Evolutionary conservation across 1,140 invertebrate genomes (phyloP).

Genomic region (Drosophila ohnishii): DNA sequence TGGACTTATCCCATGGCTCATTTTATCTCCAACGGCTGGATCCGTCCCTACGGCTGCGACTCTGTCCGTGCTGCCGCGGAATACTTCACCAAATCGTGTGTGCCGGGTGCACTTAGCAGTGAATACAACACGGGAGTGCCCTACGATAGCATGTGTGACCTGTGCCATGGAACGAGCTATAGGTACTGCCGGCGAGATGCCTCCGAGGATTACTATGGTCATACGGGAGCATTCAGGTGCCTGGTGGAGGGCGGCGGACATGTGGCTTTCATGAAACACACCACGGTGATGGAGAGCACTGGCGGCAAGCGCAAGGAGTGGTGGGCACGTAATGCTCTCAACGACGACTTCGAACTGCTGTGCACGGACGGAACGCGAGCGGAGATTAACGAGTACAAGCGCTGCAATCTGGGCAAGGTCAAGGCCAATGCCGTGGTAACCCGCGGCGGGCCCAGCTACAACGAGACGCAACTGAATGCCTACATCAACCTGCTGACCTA

Average conservation of each 20-base stretch:
- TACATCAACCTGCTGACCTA: constrained; percentile 95
- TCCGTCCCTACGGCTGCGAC: constrained; percentile 95
- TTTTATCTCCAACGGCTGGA: constrained; percentile 96
- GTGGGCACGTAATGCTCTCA: constrained; percentile 96
- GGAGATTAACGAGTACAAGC: constrained; percentile 89
- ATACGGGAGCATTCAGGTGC: constrained; percentile 95
- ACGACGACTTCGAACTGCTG: constrained; percentile 95
- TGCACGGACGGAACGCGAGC: constrained; percentile 95
- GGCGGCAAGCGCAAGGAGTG: constrained; percentile 94
- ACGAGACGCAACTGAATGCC: constrained; percentile 91
- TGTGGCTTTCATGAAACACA: constrained; percentile 97
- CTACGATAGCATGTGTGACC: constrained; percentile 96
- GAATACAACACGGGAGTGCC: constrained; percentile 92
- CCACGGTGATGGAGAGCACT: constrained; percentile 95
- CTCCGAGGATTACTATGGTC: constrained; percentile 94
- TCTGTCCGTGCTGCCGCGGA: constrained; percentile 94
- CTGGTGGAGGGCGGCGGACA: constrained; percentile 97
- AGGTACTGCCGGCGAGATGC: constrained; percentile 92
- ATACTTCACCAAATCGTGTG: constrained; percentile 96
- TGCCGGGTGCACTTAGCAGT: constrained; percentile 93
- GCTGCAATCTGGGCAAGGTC: constrained; percentile 95
- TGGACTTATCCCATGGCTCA: constrained; percentile 98
- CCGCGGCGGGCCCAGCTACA: constrained; percentile 88
- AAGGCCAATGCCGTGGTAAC: constrained; percentile 96
- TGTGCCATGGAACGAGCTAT: constrained; percentile 94